Base-by-base conservation (phyloP, 1,140 invertebrate genomes). In the Macrobrachium nipponense region DNA sequence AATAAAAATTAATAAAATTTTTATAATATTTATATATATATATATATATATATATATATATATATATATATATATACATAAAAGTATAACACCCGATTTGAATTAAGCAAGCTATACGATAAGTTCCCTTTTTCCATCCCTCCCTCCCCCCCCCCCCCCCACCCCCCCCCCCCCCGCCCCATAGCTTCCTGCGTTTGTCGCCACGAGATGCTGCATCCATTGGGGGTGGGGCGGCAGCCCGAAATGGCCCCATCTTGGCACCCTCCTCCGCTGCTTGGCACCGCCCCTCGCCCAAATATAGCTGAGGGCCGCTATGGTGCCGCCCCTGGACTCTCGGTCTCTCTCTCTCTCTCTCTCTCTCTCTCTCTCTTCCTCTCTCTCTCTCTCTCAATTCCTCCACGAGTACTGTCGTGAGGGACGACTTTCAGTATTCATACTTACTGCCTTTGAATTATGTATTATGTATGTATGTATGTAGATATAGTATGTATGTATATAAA, bases 251-350 rank as follows among this genome's bases (percentile, higher is more conserved):
- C 51, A 12, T 3, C 51, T 51, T 76, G 76, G 61, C 62, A 8
- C 60, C 10, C 60, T 18, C n/a, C 15, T n/a, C 23, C 61, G 23
- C 11, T 17, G 60, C 14, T 59, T 68, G 66, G 79, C 79, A 51
- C 79, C 79, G 79, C 79, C 79, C 79, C 66, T 51, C 79, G 23
- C 79, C 79, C 79, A 80, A 80, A 80, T 80, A 80, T 80, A 80
- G 79, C 79, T 36, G 64, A 51, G 36, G 79, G 44, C 66, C 12
- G 51, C 43, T 44, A 27, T 82, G 66, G 66, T 66, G 17, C 66
- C 70, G 20, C 70, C 80, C 17, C 79, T 43, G n/a, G n/a, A n/a
- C 61, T 17, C 17, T 36, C 78, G 43, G 1, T 23, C 76, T 17
- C 59, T 8, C 77, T 14, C 18, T 5, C 20, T 44, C 44, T 18